Conservation (phyloP, 2,888 invertebrate species). For the Glaucopsyche alexis region DNA sequence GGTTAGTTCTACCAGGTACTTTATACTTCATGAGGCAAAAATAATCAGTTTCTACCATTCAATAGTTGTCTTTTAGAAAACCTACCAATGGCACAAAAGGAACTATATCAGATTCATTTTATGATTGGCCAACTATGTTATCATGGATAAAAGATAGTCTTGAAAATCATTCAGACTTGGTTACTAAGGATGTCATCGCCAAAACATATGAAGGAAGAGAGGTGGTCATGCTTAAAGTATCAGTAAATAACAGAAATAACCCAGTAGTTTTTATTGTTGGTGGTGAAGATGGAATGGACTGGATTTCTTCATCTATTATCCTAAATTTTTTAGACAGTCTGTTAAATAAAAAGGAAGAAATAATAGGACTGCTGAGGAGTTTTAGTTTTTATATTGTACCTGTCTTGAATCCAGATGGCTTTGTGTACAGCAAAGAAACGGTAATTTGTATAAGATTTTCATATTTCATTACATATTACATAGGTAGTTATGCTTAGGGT, state of each 20-base stretch:
- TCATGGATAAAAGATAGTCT: constrained; percentile 47
- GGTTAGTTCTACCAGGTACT: too few species aligned
- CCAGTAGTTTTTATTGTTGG: constrained; percentile 57
- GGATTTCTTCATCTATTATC: constrained; percentile 59
- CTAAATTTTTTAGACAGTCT: constrained; percentile 52
- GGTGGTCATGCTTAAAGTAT: constrained; percentile 55
- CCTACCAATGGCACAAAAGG: background rate
- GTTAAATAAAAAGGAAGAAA: constrained; percentile 42
- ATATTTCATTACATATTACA: too few species aligned
- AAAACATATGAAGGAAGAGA: constrained; percentile 57
- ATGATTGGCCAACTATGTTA: constrained; percentile 47
- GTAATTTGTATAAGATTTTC: constrained; percentile 43
- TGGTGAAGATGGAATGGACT: constrained; percentile 65
- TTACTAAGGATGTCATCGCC: constrained; percentile 51
- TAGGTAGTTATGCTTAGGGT: too few species aligned
- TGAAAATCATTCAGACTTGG: constrained; percentile 39
- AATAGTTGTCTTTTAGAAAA: background rate
- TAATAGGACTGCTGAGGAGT: constrained; percentile 43
- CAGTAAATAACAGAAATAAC: constrained; percentile 42
- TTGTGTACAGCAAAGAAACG: constrained; percentile 52
- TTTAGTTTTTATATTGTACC: constrained; percentile 65
- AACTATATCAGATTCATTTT: constrained; percentile 42
- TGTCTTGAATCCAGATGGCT: constrained; percentile 70
- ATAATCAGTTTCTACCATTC: background rate
- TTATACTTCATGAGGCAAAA: too few species aligned